A percentile compares a stretch with the other conserved stretches of the same genome.
Evolutionary conservation across 2,113 vertebrate genomes (phyloP).

Genomic region (Pluvialis apricaria): DNA sequence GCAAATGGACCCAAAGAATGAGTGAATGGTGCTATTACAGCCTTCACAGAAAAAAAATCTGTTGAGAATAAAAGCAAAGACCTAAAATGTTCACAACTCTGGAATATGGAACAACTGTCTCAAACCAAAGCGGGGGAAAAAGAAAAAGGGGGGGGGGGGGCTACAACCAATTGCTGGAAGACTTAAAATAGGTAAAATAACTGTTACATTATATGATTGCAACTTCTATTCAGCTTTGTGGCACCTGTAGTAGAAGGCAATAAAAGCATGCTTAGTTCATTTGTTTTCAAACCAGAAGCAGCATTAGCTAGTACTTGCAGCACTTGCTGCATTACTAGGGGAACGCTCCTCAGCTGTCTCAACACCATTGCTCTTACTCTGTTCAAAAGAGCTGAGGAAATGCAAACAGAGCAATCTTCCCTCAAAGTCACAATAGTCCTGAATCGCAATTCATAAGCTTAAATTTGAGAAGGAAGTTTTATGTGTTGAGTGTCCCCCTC

Average conservation of each 20-base stretch:
- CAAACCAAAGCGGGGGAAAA: accelerated
- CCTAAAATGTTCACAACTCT: background rate
- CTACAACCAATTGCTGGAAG: background rate
- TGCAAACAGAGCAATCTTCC: background rate
- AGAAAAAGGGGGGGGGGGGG: accelerated
- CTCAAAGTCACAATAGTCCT: background rate
- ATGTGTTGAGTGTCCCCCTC: accelerated
- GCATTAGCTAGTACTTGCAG: background rate
- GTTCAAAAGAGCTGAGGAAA: background rate
- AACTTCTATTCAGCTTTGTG: background rate
- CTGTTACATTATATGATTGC: background rate
- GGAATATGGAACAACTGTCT: background rate
- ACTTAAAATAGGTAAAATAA: background rate
- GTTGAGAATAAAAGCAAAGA: background rate
- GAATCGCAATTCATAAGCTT: background rate
- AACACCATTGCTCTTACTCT: background rate
- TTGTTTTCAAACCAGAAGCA: background rate
- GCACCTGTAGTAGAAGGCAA: background rate
- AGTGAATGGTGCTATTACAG: background rate
- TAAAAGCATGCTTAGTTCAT: background rate
- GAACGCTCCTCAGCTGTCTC: background rate
- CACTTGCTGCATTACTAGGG: background rate
- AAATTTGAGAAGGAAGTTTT: background rate
- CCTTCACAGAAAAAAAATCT: background rate
- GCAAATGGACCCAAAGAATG: background rate